Percentiles rank a stretch among this genome's conserved stretches.
These are phyloP conservation scores for Cryptomyrus ogoouensis DNA, from an alignment of 2,113 vertebrate genomes.

Conservation along the genomic window DNA sequence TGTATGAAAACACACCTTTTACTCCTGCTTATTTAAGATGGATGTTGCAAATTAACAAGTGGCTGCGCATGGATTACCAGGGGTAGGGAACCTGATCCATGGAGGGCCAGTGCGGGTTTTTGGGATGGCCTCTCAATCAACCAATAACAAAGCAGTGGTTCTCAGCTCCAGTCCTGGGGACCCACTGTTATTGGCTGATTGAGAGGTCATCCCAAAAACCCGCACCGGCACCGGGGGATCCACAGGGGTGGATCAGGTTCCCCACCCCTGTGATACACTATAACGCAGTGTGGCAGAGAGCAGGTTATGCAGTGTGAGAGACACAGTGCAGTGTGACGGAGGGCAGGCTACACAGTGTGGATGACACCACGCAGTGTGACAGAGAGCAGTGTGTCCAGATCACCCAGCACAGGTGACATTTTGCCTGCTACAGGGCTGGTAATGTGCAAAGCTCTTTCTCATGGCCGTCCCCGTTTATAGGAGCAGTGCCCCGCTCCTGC, in stretches of 20 bases:
- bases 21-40: too few species aligned
- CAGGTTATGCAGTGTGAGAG: neutral
- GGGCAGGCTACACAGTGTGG: neutral
- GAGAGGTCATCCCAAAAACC: too few species aligned
- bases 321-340: neutral
- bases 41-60: neutral
- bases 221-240: too few species aligned
- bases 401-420: neutral
- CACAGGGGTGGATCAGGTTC: too few species aligned
- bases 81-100: too few species aligned
- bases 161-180: too few species aligned
- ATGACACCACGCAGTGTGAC: neutral
- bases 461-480: neutral
- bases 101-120: too few species aligned
- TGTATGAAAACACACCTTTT: too few species aligned
- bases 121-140: too few species aligned
- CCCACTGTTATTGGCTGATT: too few species aligned
- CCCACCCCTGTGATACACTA: neutral
- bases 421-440: neutral
- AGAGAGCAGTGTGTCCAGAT: neutral
- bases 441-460: neutral
- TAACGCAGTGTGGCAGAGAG: neutral
- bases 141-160: too few species aligned
- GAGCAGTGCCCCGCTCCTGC: neutral
- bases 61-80: neutral